Conservation (phyloP, 1,140 invertebrate species). For the Trichonephila clavipes region DNA sequence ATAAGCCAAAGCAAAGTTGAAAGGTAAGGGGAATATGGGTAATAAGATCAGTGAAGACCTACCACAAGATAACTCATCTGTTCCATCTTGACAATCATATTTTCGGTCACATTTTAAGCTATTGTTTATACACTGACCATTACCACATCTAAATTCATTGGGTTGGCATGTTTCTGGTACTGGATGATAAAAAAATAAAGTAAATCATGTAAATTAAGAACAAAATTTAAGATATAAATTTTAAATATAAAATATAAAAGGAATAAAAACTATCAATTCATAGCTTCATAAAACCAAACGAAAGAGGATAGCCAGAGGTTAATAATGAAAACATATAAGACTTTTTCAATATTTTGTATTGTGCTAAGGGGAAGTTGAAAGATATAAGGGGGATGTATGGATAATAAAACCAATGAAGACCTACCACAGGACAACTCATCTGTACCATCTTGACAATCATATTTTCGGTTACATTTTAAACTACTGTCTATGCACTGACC, state of each 20-base stretch:
- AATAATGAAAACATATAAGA: not conserved
- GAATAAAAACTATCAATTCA: not conserved
- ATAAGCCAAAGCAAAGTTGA: not conserved
- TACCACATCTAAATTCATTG: conserved; percentile 82
- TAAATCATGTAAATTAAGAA: not conserved
- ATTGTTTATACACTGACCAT: conserved; percentile 80
- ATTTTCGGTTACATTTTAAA: conserved; percentile 79
- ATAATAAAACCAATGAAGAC: conserved; percentile 77
- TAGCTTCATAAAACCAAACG: not conserved
- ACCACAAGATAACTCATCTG: conserved; percentile 78
- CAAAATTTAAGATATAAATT: not conserved
- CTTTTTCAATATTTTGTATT: too few species aligned
- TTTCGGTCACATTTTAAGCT: conserved; percentile 79
- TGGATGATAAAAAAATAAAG: not conserved
- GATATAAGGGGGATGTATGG: not conserved
- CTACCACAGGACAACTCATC: conserved; percentile 82
- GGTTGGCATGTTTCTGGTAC: conserved; percentile 77
- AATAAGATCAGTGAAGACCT: not conserved
- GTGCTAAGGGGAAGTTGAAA: not conserved
- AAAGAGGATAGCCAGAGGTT: not conserved
- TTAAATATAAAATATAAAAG: too few species aligned
- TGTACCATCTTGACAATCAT: conserved; percentile 85
- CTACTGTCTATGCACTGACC: conserved; percentile 79
- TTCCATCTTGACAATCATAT: conserved; percentile 79
- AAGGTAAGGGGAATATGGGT: not conserved